A percentile compares a stretch with the other conserved stretches of the same genome.
Conservation (phyloP, 1,140 invertebrate genomes). For the Brachionus calyciflorus region DNA sequence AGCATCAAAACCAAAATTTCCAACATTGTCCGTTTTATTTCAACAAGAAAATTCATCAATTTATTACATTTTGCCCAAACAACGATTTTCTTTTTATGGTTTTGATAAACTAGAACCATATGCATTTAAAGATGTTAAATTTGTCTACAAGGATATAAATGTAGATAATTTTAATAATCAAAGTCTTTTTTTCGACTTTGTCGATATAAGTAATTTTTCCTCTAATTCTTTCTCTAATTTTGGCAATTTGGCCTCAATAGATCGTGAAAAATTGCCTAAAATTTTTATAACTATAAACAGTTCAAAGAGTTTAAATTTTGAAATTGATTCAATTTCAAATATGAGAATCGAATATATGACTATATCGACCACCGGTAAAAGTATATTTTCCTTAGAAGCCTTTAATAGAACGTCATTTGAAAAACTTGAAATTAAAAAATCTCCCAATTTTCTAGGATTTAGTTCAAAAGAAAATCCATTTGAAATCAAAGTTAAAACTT, state of each 20-base stretch:
- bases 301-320: background rate
- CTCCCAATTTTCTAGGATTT: background rate
- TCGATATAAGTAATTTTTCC: background rate
- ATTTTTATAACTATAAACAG: background rate
- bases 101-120: background rate
- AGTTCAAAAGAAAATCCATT: background rate
- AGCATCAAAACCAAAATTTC: background rate
- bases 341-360: background rate
- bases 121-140: constrained; percentile 6
- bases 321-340: background rate
- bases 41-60: background rate
- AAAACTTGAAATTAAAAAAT: background rate
- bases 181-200: background rate
- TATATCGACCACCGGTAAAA: background rate
- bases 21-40: background rate
- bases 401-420: background rate
- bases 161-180: background rate
- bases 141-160: background rate
- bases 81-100: background rate
- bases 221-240: background rate
- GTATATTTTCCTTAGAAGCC: background rate
- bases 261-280: background rate
- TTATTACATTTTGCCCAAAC: constrained; percentile 7
- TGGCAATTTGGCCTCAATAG: background rate
- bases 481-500: background rate